Percentiles rank a stretch among this genome's conserved stretches.
Evolutionary conservation across 2,113 vertebrate genomes (phyloP).

Genomic region (Gorsachius goisagi): DNA sequence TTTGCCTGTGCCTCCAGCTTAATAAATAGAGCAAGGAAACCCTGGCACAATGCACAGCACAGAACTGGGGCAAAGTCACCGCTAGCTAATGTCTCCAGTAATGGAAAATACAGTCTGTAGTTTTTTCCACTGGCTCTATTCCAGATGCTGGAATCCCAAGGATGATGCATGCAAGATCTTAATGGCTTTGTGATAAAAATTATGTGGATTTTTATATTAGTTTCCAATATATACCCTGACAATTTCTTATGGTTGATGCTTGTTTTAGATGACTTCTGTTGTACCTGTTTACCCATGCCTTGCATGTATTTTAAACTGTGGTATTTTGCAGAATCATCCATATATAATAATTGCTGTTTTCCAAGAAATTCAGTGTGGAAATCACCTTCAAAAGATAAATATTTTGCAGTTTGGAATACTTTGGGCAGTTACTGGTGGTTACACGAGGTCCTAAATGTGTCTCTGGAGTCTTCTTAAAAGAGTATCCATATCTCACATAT

Average conservation of each 20-base stretch:
- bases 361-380: background rate
- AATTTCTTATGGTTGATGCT: background rate
- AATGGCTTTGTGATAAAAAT: background rate
- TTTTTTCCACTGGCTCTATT: background rate
- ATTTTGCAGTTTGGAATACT: background rate
- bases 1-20: background rate
- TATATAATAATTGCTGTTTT: background rate
- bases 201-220: background rate
- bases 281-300: background rate
- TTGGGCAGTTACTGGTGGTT: background rate
- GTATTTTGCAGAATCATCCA: background rate
- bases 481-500: background rate
- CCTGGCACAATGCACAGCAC: background rate
- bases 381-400: background rate
- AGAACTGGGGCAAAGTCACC: background rate
- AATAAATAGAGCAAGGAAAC: constrained; percentile 1
- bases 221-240: background rate
- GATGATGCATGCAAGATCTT: background rate
- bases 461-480: background rate
- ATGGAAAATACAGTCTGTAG: background rate
- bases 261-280: background rate
- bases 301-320: background rate
- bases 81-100: background rate
- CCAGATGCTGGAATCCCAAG: background rate
- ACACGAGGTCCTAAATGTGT: background rate